Conservation (phyloP, 2,113 vertebrate genomes). For the human (Homo sapiens) region DNA sequence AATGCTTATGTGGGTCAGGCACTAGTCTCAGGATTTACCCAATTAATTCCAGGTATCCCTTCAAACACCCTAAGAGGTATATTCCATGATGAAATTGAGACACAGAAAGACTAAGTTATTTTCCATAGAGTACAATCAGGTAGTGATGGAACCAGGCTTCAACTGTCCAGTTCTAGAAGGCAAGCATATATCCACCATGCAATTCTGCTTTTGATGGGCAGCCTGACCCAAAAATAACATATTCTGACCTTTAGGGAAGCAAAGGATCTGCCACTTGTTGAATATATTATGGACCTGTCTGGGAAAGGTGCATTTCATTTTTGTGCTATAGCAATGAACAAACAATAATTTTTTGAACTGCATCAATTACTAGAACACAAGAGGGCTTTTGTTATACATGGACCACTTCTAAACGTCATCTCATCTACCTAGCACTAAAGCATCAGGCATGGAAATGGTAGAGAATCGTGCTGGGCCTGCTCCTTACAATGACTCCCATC, state of each 20-base stretch:
- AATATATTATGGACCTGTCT: rapidly evolving
- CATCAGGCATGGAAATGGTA: background rate
- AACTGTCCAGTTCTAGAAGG: rapidly evolving
- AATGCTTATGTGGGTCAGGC: rapidly evolving
- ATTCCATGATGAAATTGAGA: background rate
- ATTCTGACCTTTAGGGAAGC: background rate
- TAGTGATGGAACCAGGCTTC: too few species aligned
- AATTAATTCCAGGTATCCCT: background rate
- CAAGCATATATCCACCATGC: rapidly evolving
- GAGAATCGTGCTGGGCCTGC: background rate
- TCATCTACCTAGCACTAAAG: too few species aligned
- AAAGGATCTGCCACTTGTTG: background rate
- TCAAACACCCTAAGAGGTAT: rapidly evolving
- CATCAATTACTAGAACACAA: rapidly evolving
- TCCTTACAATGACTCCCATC: background rate
- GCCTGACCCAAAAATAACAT: rapidly evolving
- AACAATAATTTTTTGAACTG: background rate
- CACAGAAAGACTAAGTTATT: rapidly evolving
- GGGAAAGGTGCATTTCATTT: background rate
- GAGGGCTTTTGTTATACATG: background rate
- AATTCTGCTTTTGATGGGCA: rapidly evolving
- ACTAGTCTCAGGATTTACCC: rapidly evolving
- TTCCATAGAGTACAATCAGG: background rate
- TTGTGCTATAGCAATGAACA: background rate
- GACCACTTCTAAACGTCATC: rapidly evolving